Evolutionary conservation across 2,888 invertebrate species (phyloP).

Genomic region (Pecten maximus): DNA sequence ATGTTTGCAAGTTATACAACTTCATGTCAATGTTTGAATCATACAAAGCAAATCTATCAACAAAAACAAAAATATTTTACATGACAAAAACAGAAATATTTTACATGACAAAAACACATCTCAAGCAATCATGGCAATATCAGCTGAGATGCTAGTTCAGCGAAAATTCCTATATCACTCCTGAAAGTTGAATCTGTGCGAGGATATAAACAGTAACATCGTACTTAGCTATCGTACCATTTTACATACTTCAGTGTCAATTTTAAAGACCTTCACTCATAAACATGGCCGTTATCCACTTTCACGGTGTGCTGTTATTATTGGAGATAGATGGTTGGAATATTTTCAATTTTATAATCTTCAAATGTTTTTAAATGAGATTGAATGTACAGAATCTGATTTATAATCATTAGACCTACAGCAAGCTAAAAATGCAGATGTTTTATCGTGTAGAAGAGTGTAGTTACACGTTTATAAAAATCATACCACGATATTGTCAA

Average conservation of each 20-base stretch:
- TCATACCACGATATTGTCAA: neutral
- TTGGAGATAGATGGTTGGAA: neutral
- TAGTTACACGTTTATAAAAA: neutral
- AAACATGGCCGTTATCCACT: conserved; percentile 1
- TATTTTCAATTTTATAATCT: conserved; percentile 14
- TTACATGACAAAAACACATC: neutral
- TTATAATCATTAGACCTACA: neutral
- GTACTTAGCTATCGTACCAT: neutral
- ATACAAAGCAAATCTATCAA: neutral
- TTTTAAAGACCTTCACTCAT: neutral
- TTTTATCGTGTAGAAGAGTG: neutral
- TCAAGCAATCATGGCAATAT: neutral
- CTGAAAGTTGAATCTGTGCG: neutral
- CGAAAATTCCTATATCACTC: conserved; percentile 1
- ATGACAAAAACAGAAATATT: neutral
- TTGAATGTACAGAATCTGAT: neutral
- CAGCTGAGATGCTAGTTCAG: neutral
- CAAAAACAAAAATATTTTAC: neutral
- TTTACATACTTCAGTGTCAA: neutral
- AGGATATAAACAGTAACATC: neutral
- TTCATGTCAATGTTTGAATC: neutral
- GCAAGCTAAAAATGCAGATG: neutral
- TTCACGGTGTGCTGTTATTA: neutral
- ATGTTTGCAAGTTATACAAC: too few relatives aligned
- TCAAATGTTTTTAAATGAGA: neutral